phyloP scores from a whole-genome alignment of 2,888 invertebrate genomes.

The Cybosia mesomella region DNA sequence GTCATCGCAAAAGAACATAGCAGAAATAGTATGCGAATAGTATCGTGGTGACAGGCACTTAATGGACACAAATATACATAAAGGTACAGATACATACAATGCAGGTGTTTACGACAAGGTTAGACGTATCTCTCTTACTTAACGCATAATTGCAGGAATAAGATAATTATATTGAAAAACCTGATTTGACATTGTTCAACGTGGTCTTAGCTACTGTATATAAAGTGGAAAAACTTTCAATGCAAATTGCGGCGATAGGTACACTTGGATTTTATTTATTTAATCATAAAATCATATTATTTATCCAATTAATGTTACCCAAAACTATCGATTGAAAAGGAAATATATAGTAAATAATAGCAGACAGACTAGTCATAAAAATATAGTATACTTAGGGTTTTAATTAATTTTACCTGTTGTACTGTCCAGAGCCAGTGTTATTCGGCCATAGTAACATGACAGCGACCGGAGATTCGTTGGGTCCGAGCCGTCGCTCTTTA shows the following conservation, averaged over 20 bases:
- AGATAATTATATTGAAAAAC: constrained; percentile 72
- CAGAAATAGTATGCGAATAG: constrained; percentile 56
- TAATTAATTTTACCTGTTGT: constrained; percentile 72
- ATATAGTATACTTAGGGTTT: not conserved
- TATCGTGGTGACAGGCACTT: constrained; percentile 63
- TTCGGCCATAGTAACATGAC: constrained; percentile 94
- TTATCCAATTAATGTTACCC: constrained; percentile 5
- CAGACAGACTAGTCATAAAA: not conserved
- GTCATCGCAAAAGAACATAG: constrained; percentile 60
- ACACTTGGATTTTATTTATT: constrained; percentile 20
- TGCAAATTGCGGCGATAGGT: constrained; percentile 18
- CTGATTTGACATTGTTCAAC: constrained; percentile 60
- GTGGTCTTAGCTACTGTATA: constrained; percentile 53
- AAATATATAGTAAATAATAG: constrained; percentile 12
- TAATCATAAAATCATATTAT: constrained; percentile 28
- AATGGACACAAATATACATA: constrained; percentile 54
- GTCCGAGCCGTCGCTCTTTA: constrained; percentile 95
- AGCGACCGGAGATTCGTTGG: constrained; percentile 93
- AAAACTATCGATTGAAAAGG: not conserved
- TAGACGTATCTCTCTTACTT: constrained; percentile 62
- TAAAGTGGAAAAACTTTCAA: constrained; percentile 49
- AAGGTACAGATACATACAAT: constrained; percentile 45
- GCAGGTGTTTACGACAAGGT: constrained; percentile 77
- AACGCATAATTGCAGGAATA: constrained; percentile 64
- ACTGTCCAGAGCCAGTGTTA: constrained; percentile 85